Evolutionary conservation across 2,888 invertebrate genomes (phyloP).

Genomic region (Drosophila prostipennis): DNA sequence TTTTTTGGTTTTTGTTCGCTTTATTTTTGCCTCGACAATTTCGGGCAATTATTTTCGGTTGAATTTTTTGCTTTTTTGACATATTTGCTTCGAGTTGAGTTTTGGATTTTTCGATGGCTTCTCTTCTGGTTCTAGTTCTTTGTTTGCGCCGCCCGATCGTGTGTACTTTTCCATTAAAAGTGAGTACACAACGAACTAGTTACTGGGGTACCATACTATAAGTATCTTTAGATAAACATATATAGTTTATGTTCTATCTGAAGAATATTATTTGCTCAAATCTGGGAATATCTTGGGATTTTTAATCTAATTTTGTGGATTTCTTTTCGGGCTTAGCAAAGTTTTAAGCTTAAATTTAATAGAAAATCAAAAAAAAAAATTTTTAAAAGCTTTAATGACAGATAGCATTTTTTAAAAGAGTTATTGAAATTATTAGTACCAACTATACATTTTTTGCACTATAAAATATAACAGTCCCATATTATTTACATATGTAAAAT

Average conservation of each 20-base stretch:
- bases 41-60: conserved; percentile 38
- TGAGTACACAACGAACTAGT: conserved; percentile 14
- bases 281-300: neutral
- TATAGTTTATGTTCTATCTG: neutral
- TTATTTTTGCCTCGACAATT: conserved; percentile 33
- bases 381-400: too few species aligned
- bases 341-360: too few species aligned
- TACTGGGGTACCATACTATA: neutral
- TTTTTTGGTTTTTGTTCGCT: neutral
- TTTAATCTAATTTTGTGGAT: too few species aligned
- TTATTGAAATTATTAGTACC: too few species aligned
- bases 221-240: neutral
- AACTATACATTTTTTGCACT: too few species aligned
- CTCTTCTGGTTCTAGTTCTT: conserved; percentile 35
- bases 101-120: conserved; percentile 23
- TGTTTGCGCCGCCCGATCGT: conserved; percentile 25
- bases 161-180: conserved; percentile 33
- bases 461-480: too few species aligned
- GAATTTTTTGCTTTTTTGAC: conserved; percentile 17
- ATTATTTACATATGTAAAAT: too few species aligned
- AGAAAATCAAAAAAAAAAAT: too few species aligned
- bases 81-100: conserved; percentile 29
- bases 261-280: neutral
- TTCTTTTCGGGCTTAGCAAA: too few species aligned
- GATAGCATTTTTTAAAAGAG: too few species aligned